A percentile compares a stretch with the other conserved stretches of the same genome.
These are phyloP conservation scores for Catagonus wagneri DNA, from an alignment of 2,113 vertebrate genomes.

Conservation along the genomic window DNA sequence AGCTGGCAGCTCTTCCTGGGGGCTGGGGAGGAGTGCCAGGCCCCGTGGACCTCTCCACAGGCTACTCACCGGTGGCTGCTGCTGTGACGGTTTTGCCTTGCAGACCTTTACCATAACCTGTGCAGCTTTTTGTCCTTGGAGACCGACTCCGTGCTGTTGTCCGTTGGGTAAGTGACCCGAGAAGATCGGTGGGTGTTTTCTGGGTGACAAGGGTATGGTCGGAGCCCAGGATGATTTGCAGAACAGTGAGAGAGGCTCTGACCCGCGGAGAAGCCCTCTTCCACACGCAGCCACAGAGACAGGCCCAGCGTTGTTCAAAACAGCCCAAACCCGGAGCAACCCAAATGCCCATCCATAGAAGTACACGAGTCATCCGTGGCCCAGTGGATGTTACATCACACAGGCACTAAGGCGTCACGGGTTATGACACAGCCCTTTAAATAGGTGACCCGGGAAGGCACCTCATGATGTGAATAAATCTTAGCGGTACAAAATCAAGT, in stretches of 20 bases:
- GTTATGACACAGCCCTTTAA: not conserved
- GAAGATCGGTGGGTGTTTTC: not conserved
- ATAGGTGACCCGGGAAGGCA: not conserved
- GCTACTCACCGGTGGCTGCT: constrained; percentile 77
- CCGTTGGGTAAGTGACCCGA: constrained; percentile 84
- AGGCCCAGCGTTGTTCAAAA: not conserved
- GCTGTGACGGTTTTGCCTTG: constrained; percentile 81
- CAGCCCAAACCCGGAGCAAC: not conserved
- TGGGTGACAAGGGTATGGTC: not conserved
- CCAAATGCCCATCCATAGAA: accelerated
- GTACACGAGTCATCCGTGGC: accelerated
- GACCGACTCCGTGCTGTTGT: constrained; percentile 86
- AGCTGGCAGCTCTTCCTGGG: too few species aligned
- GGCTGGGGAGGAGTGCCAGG: not conserved
- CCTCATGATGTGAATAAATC: not conserved
- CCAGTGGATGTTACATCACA: accelerated
- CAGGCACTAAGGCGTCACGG: too few species aligned
- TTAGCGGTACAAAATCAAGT: not conserved
- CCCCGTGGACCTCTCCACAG: not conserved
- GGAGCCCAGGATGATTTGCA: not conserved
- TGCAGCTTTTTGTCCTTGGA: constrained; percentile 85
- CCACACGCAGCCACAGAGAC: not conserved
- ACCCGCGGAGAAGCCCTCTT: not conserved
- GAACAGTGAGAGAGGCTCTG: not conserved
- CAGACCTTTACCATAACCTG: constrained; percentile 85